Evolutionary conservation across 2,888 invertebrate genomes (phyloP), one percentile per base, ranked within the genome.

Genomic region (Gortyna flavago): DNA sequence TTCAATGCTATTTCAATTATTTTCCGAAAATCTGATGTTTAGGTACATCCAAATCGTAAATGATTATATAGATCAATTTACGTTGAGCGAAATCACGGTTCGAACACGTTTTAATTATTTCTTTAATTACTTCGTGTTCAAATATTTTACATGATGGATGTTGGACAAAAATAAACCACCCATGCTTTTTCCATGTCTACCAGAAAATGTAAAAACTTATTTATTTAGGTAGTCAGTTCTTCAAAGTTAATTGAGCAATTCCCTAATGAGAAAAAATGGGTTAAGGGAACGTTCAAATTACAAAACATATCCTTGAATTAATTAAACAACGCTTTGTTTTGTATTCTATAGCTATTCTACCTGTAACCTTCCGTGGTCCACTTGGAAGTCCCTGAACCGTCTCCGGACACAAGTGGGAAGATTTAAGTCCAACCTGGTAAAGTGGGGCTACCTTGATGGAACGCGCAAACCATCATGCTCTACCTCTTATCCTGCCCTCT

Each of bases 1-100:
- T 75, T 9, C 51, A 2, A 41, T 32, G 13, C 41, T 35, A 32
- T 69, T 65, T 71, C 32, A 66, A 75, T 57, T 61, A 38, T n/a
- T 41, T 51, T 13, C 21, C 6, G 9, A 57, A 57, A 38, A 51
- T 25, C 18, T 48, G 35, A 65, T 74, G 62, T 64, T 64, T 64
- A 11, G 41, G 9, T 41, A 41, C 11, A 32, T 21, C n/a, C 18
- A 69, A 54, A 59, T 51, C 41, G 5, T 25, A 21, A 48, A 25
- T n/a, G 38, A 35, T 66, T n/a, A n/a, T n/a, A n/a, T n/a, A 59
- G n/a, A n/a, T 57, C 54, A 57, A n/a, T 57, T 57, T 57, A 57
- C n/a, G 11, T n/a, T 57, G 11, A 57, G 11, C 54, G n/a, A 57
- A 57, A 57, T 57, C 54, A 57, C 54, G n/a, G 9, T 35, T 35